Evolutionary conservation across 2,797 vertebrate genomes (phyloP).

Genomic region (Acridotheres tristis): DNA sequence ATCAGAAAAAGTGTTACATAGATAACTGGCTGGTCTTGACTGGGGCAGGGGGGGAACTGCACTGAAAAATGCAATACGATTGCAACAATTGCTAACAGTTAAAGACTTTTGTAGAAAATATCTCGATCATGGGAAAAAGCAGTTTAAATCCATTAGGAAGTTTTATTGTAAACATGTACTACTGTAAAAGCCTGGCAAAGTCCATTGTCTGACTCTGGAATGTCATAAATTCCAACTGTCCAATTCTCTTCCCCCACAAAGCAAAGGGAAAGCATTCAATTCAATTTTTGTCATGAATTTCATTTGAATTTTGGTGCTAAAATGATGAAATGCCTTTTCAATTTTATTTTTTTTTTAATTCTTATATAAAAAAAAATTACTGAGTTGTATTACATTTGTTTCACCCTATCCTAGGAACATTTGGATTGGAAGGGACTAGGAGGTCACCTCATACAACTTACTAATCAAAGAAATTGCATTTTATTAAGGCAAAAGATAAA

Average conservation of each 20-base stretch:
- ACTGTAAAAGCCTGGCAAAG: background rate
- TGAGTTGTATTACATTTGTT: background rate
- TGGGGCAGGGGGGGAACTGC: background rate
- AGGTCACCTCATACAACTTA: background rate
- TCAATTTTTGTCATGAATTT: background rate
- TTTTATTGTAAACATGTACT: background rate
- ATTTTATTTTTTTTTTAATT: background rate
- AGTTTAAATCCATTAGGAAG: background rate
- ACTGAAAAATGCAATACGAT: background rate
- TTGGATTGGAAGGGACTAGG: background rate
- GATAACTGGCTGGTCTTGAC: background rate
- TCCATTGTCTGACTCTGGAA: background rate
- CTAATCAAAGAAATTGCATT: background rate
- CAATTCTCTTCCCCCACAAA: background rate
- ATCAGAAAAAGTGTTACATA: background rate
- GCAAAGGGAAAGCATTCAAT: background rate
- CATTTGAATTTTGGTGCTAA: background rate
- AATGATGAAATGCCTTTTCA: background rate
- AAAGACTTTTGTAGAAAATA: background rate
- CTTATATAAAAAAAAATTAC: background rate
- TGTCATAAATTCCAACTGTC: background rate
- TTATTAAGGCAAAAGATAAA: background rate
- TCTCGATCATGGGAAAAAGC: background rate
- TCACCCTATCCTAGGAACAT: background rate
- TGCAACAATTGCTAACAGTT: background rate